phyloP scores from a whole-genome alignment of 2,113 vertebrate species.

The Cyprinodon brontotheroides region DNA sequence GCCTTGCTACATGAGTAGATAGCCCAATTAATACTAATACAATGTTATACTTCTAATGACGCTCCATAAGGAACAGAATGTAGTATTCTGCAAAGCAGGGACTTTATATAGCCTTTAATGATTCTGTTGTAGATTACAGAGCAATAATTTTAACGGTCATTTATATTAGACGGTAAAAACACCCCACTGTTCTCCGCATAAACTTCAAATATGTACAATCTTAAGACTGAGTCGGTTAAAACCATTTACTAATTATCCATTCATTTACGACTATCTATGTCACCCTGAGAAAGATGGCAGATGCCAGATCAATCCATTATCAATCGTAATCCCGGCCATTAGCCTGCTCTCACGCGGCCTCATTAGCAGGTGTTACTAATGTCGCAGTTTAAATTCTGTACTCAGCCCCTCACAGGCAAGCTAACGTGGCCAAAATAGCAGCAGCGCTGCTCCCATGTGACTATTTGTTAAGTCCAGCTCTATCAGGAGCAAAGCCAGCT shows the following conservation, averaged over 20 bases:
- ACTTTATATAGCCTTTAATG: too few relatives aligned
- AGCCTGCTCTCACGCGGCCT: slow-evolving; percentile 63
- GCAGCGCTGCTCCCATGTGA: slow-evolving; percentile 69
- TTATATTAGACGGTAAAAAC: too few relatives aligned
- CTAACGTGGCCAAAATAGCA: slow-evolving; percentile 73
- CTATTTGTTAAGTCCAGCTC: slow-evolving; percentile 82
- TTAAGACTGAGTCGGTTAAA: slow-evolving; percentile 12
- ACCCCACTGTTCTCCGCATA: too few relatives aligned
- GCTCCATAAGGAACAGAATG: too few relatives aligned
- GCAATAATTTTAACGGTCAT: too few relatives aligned
- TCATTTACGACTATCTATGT: slow-evolving; percentile 37
- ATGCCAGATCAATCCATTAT: slow-evolving; percentile 59
- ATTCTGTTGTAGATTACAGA: too few relatives aligned
- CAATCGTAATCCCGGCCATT: slow-evolving; percentile 63
- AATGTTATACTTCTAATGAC: too few relatives aligned
- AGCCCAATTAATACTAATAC: too few relatives aligned
- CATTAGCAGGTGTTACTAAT: slow-evolving; percentile 71
- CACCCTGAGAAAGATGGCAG: slow-evolving; percentile 25
- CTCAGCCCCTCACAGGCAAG: slow-evolving; percentile 44
- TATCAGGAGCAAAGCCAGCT: slow-evolving; percentile 78
- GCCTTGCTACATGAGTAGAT: too few relatives aligned
- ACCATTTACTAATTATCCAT: slow-evolving; percentile 47
- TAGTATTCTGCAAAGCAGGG: too few relatives aligned
- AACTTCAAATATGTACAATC: not conserved
- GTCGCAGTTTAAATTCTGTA: slow-evolving; percentile 60